phyloP scores from a whole-genome alignment of 2,888 invertebrate species.

The Andrena chrysosceles region DNA sequence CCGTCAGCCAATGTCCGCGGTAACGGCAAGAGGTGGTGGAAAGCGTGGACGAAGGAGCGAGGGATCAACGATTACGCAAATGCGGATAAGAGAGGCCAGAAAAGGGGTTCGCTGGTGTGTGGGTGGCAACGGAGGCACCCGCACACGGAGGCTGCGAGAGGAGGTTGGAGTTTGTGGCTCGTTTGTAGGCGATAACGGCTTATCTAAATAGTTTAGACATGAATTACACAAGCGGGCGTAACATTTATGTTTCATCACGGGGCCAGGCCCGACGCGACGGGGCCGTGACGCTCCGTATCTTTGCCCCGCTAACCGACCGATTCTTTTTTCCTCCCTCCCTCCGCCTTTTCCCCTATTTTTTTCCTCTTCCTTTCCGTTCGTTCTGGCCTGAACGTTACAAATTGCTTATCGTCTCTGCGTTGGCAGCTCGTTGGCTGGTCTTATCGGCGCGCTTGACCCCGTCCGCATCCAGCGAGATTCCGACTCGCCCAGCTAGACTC shows the following conservation, averaged over 20 bases:
- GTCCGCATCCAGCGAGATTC: slow-evolving; percentile 66
- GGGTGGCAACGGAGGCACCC: slow-evolving; percentile 37
- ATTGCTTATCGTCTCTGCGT: slow-evolving; percentile 82
- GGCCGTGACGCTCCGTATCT: slow-evolving; percentile 57
- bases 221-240: slow-evolving; percentile 77
- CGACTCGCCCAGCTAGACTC: slow-evolving; percentile 51
- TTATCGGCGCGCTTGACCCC: slow-evolving; percentile 79
- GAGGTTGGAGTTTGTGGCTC: slow-evolving; percentile 67
- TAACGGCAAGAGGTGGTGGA: slow-evolving; percentile 21
- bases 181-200: slow-evolving; percentile 77
- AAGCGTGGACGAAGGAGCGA: slow-evolving; percentile 18
- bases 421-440: slow-evolving; percentile 76
- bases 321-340: slow-evolving; percentile 29
- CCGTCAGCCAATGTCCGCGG: background rate
- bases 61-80: slow-evolving; percentile 70
- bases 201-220: slow-evolving; percentile 78
- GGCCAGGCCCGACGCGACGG: slow-evolving; percentile 38
- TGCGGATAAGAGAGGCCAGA: slow-evolving; percentile 61
- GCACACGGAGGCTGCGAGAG: slow-evolving; percentile 13
- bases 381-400: slow-evolving; percentile 78
- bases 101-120: slow-evolving; percentile 45
- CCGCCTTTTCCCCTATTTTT: background rate
- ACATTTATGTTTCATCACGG: slow-evolving; percentile 73
- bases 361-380: slow-evolving; percentile 57
- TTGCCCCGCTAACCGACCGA: slow-evolving; percentile 42